Evolutionary conservation across 2,113 vertebrate genomes (phyloP).

Genomic region (Oreotragus oreotragus): DNA sequence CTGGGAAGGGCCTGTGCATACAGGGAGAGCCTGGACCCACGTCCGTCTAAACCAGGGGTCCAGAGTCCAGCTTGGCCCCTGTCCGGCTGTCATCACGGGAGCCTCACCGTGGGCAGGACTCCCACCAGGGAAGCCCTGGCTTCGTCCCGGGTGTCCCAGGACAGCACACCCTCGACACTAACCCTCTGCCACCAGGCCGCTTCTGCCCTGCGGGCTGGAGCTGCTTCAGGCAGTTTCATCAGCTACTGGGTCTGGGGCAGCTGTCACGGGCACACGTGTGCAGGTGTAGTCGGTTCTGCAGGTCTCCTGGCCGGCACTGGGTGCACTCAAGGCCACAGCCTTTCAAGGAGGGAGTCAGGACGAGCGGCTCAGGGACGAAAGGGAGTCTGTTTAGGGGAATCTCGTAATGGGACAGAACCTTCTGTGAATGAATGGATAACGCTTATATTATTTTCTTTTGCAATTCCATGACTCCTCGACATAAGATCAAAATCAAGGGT

Average conservation of each 20-base stretch:
- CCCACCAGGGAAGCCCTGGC: fast-evolving
- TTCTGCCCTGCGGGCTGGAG: fast-evolving
- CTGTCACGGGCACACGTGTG: neutral
- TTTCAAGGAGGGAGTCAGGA: neutral
- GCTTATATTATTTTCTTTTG: neutral
- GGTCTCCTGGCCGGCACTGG: neutral
- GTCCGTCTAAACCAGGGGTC: neutral
- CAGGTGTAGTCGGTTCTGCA: fast-evolving
- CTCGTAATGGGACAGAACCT: neutral
- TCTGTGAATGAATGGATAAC: neutral
- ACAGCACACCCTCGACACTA: too few relatives aligned
- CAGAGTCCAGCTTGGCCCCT: neutral
- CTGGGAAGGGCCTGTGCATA: fast-evolving
- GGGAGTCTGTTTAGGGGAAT: too few relatives aligned
- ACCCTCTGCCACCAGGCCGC: neutral
- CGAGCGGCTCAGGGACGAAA: neutral
- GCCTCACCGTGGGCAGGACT: fast-evolving
- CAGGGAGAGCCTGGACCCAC: neutral
- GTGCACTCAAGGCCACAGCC: neutral
- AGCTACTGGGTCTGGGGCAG: fast-evolving
- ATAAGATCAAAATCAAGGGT: neutral
- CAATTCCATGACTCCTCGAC: neutral
- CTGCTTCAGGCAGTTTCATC: neutral
- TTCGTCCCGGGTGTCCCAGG: fast-evolving
- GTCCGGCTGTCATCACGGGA: fast-evolving